phyloP scores from a whole-genome alignment of 2,113 vertebrate species.

The Rana temporaria region DNA sequence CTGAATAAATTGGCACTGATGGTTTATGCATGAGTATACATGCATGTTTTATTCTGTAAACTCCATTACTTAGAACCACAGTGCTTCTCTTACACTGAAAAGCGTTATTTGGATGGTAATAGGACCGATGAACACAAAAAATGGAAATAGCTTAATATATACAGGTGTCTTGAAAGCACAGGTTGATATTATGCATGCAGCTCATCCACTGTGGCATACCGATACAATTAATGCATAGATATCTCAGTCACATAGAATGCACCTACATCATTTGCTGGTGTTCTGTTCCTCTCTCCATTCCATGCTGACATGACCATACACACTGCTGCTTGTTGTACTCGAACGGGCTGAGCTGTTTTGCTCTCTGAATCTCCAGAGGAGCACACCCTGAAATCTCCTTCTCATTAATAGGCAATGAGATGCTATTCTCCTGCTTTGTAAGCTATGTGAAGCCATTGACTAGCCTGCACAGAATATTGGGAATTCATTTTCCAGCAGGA shows the following conservation, averaged over 20 bases:
- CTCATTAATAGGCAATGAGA: too few relatives aligned
- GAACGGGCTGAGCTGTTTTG: too few relatives aligned
- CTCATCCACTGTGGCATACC: constrained; percentile 1
- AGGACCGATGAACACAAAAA: neutral
- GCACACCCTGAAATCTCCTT: too few relatives aligned
- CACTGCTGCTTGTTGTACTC: too few relatives aligned
- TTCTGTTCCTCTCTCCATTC: neutral
- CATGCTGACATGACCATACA: too few relatives aligned
- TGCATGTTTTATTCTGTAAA: constrained; percentile 4
- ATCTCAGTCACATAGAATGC: neutral
- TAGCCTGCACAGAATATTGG: too few relatives aligned
- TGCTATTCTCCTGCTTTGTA: too few relatives aligned
- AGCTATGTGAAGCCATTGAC: too few relatives aligned
- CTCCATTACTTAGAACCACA: neutral
- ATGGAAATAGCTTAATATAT: constrained; percentile 11
- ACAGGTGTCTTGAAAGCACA: constrained; percentile 14
- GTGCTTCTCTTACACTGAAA: neutral
- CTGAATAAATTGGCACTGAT: constrained; percentile 2
- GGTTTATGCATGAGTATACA: constrained; percentile 10
- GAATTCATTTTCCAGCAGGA: too few relatives aligned
- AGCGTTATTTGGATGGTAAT: constrained; percentile 15
- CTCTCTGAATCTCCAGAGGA: too few relatives aligned
- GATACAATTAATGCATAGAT: neutral
- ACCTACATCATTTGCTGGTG: neutral
- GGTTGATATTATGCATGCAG: constrained; percentile 13